These are phyloP conservation scores for Trisateles emortualis DNA, from an alignment of 2,888 invertebrate genomes.

Conservation along the genomic window DNA sequence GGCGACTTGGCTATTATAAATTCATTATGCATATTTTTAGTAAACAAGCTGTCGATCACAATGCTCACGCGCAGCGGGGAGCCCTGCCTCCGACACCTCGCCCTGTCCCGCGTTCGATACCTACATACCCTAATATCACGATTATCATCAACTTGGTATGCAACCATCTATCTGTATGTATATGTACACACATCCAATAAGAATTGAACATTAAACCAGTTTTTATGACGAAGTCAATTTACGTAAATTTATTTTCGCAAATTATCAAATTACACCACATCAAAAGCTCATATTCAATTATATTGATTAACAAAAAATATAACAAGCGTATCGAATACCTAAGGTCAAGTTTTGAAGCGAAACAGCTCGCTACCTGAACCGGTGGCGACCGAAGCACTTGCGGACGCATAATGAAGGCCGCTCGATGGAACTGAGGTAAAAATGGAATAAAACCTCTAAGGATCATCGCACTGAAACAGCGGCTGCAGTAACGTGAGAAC, in stretches of 20 bases:
- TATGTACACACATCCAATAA: slow-evolving; percentile 42
- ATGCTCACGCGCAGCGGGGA: slow-evolving; percentile 79
- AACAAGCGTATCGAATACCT: slow-evolving; percentile 82
- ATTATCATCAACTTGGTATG: slow-evolving; percentile 63
- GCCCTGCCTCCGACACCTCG: slow-evolving; percentile 77
- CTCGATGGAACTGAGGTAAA: slow-evolving; percentile 76
- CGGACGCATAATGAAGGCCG: slow-evolving; percentile 82
- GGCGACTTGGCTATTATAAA: slow-evolving; percentile 79
- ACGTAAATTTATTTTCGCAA: slow-evolving; percentile 73
- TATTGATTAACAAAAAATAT: slow-evolving; percentile 77
- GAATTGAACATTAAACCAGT: slow-evolving; percentile 65
- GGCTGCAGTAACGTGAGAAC: slow-evolving; percentile 70
- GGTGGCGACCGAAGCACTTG: slow-evolving; percentile 75
- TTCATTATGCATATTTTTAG: slow-evolving; percentile 87
- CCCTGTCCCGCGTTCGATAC: slow-evolving; percentile 58
- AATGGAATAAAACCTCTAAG: slow-evolving; percentile 75
- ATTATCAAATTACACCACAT: slow-evolving; percentile 82
- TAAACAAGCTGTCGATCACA: slow-evolving; percentile 87
- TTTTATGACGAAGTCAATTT: slow-evolving; percentile 65
- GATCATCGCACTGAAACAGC: slow-evolving; percentile 82
- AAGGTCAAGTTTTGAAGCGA: slow-evolving; percentile 80
- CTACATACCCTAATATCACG: slow-evolving; percentile 69
- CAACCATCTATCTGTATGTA: slow-evolving; percentile 41
- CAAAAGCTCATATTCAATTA: slow-evolving; percentile 76
- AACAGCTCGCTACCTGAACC: slow-evolving; percentile 81